Percentiles rank a stretch among this genome's conserved stretches.
phyloP scores from a whole-genome alignment of 2,797 vertebrate genomes.

The Mormyrus hasselquistii region DNA sequence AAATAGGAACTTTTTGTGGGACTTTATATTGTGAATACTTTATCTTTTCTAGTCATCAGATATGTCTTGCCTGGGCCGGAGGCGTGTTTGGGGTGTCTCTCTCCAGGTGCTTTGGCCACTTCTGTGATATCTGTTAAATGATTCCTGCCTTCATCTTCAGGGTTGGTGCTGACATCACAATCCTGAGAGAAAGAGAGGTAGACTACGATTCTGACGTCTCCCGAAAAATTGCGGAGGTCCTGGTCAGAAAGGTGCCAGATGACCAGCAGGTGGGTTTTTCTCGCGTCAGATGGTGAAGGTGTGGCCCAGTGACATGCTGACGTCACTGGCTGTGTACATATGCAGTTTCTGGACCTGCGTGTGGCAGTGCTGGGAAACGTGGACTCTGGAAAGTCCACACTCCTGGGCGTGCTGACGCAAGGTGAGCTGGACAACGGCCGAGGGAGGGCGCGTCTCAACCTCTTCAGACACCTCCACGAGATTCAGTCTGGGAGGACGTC shows the following conservation, averaged over 20 bases:
- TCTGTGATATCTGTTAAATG: not conserved
- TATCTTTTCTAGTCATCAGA: not conserved
- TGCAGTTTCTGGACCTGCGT: conserved; percentile 89
- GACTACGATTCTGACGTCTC: conserved; percentile 79
- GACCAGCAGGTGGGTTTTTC: conserved; percentile 79
- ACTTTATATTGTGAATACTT: not conserved
- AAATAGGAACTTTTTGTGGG: not conserved
- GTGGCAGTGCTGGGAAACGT: conserved; percentile 95
- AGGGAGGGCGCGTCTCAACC: conserved; percentile 87
- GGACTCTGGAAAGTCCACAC: conserved; percentile 90
- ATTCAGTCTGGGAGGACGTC: conserved; percentile 93
- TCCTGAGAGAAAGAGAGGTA: conserved; percentile 84
- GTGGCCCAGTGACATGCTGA: not conserved
- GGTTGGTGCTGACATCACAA: conserved; percentile 88
- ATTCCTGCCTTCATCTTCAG: conserved; percentile 47
- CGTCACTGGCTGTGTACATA: not conserved
- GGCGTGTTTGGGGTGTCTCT: not conserved
- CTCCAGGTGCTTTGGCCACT: not conserved
- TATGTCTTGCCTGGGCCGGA: not conserved
- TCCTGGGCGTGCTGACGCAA: conserved; percentile 89
- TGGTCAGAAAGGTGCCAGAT: conserved; percentile 93
- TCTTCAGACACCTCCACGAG: conserved; percentile 93
- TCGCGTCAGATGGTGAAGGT: not conserved
- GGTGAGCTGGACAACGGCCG: conserved; percentile 93
- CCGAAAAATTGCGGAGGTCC: conserved; percentile 86